phyloP scores from a whole-genome alignment of 53 echinoderm and acorn worm species.

The Mesocentrotus franciscanus region DNA sequence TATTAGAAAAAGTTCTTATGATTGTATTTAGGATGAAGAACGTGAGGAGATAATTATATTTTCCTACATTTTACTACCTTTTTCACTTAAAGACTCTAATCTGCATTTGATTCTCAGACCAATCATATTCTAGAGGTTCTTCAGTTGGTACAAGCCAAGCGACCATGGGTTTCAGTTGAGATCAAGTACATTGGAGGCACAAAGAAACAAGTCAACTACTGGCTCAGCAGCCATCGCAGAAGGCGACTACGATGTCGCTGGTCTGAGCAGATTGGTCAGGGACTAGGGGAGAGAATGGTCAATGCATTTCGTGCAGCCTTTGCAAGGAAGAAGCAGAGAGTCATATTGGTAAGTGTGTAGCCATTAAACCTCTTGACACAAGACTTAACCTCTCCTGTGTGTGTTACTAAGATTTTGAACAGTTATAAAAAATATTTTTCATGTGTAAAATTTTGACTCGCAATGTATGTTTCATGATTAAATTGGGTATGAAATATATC shows the following conservation, averaged over 20 bases:
- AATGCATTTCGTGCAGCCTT: constrained; percentile 79
- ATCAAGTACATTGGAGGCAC: constrained; percentile 78
- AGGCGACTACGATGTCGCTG: constrained; percentile 69
- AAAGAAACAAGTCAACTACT: constrained; percentile 71
- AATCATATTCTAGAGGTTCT: constrained; percentile 83
- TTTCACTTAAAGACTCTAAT: too few relatives aligned
- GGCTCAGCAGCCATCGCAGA: constrained; percentile 74
- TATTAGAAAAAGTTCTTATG: too few relatives aligned
- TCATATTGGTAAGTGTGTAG: constrained; percentile 78
- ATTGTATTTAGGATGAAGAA: too few relatives aligned
- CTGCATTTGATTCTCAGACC: constrained; percentile 62
- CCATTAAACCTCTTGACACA: neutral
- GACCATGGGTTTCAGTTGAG: constrained; percentile 65
- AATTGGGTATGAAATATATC: too few relatives aligned
- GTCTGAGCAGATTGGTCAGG: constrained; percentile 71
- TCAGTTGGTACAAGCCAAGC: constrained; percentile 66
- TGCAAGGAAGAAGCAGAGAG: constrained; percentile 71
- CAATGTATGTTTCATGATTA: too few relatives aligned
- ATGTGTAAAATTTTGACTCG: too few relatives aligned
- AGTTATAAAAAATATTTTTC: too few relatives aligned
- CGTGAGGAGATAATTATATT: too few relatives aligned
- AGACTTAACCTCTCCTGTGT: too few relatives aligned
- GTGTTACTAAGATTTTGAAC: too few relatives aligned
- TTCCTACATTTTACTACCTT: too few relatives aligned
- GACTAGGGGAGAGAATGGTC: constrained; percentile 84